Conservation (phyloP, 2,113 vertebrate species). For the Pelodiscus sinensis region DNA sequence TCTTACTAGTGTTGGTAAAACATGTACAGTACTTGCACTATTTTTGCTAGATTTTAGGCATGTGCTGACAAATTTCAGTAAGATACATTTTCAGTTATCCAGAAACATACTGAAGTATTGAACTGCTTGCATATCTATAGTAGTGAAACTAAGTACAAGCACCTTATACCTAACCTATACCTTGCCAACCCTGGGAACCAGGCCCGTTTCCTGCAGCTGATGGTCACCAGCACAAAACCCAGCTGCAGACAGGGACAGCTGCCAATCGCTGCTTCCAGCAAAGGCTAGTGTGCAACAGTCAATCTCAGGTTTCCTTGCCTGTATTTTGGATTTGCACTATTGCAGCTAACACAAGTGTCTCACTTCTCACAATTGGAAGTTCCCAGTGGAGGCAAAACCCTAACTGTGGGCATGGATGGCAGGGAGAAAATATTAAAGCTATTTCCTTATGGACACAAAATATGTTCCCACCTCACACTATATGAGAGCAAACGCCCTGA, state of each 20-base stretch:
- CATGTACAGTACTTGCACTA: not conserved
- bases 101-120: not conserved
- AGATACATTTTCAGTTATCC: not conserved
- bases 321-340: not conserved
- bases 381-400: not conserved
- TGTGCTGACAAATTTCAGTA: not conserved
- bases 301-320: not conserved
- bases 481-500: not conserved
- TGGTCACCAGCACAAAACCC: not conserved
- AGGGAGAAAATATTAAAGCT: not conserved
- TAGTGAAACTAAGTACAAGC: not conserved
- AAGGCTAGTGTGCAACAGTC: not conserved
- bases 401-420: not conserved
- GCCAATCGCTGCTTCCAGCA: not conserved
- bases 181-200: not conserved
- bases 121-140: too few species aligned
- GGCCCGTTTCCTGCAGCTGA: not conserved
- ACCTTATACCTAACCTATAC: not conserved
- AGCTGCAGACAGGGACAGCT: not conserved
- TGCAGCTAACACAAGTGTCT: not conserved
- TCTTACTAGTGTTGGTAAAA: not conserved
- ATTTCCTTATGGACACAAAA: not conserved
- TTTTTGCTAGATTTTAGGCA: not conserved
- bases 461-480: not conserved
- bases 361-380: not conserved